Evolutionary conservation across 1,140 invertebrate species (phyloP).

Genomic region (Leptonema lineaticorne): DNA sequence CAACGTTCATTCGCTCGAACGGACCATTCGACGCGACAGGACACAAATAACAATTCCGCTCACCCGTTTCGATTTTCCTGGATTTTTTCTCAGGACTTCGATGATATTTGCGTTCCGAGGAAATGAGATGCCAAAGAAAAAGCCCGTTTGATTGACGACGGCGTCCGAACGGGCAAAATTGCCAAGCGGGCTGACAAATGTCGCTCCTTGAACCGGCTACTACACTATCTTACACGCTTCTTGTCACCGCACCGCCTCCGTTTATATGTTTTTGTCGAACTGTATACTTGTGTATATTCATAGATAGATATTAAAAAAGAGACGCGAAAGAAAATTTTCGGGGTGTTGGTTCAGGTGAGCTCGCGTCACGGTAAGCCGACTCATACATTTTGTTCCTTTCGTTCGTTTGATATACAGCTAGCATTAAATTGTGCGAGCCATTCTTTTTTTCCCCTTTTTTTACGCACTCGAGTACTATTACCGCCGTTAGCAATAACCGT

Average conservation of each 20-base stretch:
- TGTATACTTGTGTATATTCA: not conserved
- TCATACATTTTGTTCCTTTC: not conserved
- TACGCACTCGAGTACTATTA: too few species aligned
- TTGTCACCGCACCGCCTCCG: not conserved
- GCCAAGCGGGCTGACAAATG: constrained; percentile 24
- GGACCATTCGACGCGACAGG: not conserved
- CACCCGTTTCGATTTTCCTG: not conserved
- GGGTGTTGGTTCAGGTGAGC: constrained; percentile 1
- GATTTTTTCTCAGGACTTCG: not conserved
- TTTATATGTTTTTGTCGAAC: not conserved
- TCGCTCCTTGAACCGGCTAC: not conserved
- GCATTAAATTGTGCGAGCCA: constrained; percentile 1
- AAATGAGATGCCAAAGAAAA: constrained; percentile 43
- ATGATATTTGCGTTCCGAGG: constrained; percentile 41
- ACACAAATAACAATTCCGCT: constrained; percentile 9
- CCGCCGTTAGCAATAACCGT: not conserved
- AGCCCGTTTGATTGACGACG: constrained; percentile 42
- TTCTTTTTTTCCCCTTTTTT: not conserved
- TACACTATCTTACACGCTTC: not conserved
- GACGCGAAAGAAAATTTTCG: not conserved
- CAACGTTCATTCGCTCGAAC: too few species aligned
- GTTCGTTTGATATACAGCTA: constrained; percentile 1
- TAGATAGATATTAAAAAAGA: not conserved
- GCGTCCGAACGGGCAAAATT: constrained; percentile 28
- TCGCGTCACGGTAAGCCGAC: not conserved